Evolutionary conservation across 1,140 invertebrate genomes (phyloP).

Genomic region (Hycleus cichorii): DNA sequence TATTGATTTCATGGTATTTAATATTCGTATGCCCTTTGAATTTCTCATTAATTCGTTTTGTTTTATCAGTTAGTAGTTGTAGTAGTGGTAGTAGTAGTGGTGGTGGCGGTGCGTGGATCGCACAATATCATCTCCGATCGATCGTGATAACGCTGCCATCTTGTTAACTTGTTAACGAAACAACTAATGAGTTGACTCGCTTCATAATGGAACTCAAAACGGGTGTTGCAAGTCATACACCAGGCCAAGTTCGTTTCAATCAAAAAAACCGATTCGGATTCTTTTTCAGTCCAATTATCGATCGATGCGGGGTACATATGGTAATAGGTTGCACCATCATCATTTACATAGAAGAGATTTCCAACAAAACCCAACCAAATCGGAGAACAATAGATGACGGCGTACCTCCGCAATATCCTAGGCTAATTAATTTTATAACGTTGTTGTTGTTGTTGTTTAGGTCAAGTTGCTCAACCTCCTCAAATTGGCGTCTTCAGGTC

Average conservation of each 20-base stretch:
- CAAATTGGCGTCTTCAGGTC: background rate
- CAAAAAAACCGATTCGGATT: background rate
- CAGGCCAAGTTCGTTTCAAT: constrained; percentile 23
- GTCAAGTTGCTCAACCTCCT: constrained; percentile 14
- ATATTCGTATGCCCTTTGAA: constrained; percentile 6
- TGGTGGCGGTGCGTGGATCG: constrained; percentile 30
- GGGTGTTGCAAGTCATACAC: constrained; percentile 37
- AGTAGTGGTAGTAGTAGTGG: no score
- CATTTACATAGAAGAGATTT: background rate
- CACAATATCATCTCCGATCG: constrained; percentile 36
- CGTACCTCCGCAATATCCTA: constrained; percentile 12
- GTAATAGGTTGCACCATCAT: background rate
- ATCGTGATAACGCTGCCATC: constrained; percentile 38
- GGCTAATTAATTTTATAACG: constrained; percentile 22
- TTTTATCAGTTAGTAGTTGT: background rate
- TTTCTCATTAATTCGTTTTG: constrained; percentile 21
- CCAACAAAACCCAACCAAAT: background rate
- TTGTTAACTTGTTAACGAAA: constrained; percentile 42
- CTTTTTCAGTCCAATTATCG: background rate
- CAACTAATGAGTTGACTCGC: constrained; percentile 37
- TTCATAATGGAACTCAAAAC: constrained; percentile 30
- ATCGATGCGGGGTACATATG: background rate
- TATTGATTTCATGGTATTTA: no score
- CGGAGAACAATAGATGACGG: constrained; percentile 15
- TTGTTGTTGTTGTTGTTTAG: constrained; percentile 17